phyloP scores from a whole-genome alignment of 2,113 vertebrate species.

The Apodemus sylvaticus region DNA sequence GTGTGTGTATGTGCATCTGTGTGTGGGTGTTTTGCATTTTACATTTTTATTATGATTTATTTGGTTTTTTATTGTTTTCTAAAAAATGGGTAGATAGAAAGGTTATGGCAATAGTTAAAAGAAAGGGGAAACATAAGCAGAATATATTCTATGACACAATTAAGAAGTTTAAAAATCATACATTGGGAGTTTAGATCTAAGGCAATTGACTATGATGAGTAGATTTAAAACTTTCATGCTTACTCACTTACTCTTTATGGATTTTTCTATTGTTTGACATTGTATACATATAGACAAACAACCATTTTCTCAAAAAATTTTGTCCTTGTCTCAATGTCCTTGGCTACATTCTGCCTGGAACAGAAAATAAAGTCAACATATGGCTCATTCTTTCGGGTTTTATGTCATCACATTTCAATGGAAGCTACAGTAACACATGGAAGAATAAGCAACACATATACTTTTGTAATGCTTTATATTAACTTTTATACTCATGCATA shows the following conservation, averaged over 20 bases:
- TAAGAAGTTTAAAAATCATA: neutral
- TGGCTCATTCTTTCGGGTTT: neutral
- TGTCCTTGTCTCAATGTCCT: neutral
- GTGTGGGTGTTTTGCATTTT: neutral
- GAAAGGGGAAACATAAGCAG: neutral
- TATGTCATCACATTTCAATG: neutral
- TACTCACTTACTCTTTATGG: neutral
- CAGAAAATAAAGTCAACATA: neutral
- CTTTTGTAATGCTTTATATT: neutral
- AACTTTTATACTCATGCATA: neutral
- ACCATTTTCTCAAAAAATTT: neutral
- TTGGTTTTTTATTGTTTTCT: neutral
- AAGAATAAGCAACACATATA: neutral
- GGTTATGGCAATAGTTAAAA: neutral
- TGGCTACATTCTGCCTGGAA: neutral
- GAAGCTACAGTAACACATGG: neutral
- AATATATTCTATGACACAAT: neutral
- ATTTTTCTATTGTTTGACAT: neutral
- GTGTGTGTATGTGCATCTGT: no score
- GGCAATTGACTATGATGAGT: neutral
- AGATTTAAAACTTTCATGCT: neutral
- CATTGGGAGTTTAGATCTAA: neutral
- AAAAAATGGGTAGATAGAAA: neutral
- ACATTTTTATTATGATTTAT: neutral
- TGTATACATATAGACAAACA: neutral